Base-by-base conservation (phyloP, 1,140 invertebrate species). In the Eriosoma lanigerum region DNA sequence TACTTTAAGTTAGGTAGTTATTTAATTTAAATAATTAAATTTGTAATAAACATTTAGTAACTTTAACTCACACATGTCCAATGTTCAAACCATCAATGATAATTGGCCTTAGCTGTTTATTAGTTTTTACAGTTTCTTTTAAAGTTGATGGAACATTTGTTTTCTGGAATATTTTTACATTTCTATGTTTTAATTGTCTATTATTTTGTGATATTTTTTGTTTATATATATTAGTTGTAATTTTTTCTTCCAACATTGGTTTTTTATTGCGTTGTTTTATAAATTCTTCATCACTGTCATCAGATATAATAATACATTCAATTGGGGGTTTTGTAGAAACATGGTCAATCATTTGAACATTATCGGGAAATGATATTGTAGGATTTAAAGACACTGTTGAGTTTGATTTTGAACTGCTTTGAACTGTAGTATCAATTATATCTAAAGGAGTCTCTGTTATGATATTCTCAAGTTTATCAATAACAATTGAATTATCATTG, bases 11-110 rank as follows among this genome's bases (percentile, higher is more conserved):
- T 38, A 38, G 3, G 32, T 38, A 38, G 8, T 38, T 4, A 38
- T n/a, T n/a, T 38, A 38, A 38, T 38, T 38, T n/a, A n/a, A n/a
- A n/a, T n/a, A n/a, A n/a, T n/a, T n/a, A n/a, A n/a, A n/a, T n/a
- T n/a, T n/a, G n/a, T n/a, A n/a, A n/a, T n/a, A n/a, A n/a, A n/a
- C n/a, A n/a, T n/a, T n/a, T n/a, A n/a, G n/a, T n/a, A n/a, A n/a
- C n/a, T n/a, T n/a, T 10, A 50, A 70, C 38, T 78, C 26, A 78
- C 73, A 56, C 52, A 60, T 44, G 32, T 60, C 73, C 73, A 78
- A 78, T 78, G 29, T 78, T 78, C 29, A 78, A 44, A 19, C 73
- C 73, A 60, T 78, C 73, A 62, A 78, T 78, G 21, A 78, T 24
- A 24, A 78, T 46, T 46, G 73, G 73, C 5, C 73, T 38, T 19